Percentiles rank a stretch among this genome's conserved stretches.
Evolutionary conservation across 2,888 invertebrate genomes (phyloP).

Genomic region (Drosophila tanythrix): DNA sequence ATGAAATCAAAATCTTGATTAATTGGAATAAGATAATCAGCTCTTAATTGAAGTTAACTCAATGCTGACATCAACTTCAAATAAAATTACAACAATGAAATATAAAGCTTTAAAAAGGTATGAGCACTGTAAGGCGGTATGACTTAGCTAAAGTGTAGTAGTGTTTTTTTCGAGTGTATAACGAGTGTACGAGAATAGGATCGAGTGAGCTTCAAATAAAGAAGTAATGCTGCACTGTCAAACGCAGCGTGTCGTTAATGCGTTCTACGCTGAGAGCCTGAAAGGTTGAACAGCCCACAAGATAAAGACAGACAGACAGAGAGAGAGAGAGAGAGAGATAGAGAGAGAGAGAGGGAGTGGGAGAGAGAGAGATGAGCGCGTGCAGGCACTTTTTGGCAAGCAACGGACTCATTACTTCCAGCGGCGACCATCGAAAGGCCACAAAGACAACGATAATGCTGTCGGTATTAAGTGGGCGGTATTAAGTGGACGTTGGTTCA

Average conservation of each 20-base stretch:
- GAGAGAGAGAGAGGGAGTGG: not conserved
- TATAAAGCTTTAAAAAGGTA: not conserved
- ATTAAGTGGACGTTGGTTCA: constrained; percentile 52
- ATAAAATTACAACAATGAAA: not conserved
- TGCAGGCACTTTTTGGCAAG: constrained; percentile 64
- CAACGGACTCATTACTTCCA: constrained; percentile 60
- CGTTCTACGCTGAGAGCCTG: constrained; percentile 20
- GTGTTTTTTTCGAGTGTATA: not conserved
- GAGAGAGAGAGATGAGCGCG: constrained; percentile 46
- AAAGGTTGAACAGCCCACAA: constrained; percentile 2
- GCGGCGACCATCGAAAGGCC: constrained; percentile 39
- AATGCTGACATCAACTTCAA: not conserved
- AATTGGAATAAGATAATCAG: not conserved
- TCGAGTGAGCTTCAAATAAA: constrained; percentile 21
- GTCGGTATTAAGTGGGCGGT: not conserved
- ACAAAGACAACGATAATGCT: constrained; percentile 50
- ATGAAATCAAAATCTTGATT: no score
- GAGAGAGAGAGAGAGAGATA: not conserved
- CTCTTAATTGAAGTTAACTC: not conserved
- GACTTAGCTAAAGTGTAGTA: not conserved
- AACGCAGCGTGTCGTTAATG: constrained; percentile 72
- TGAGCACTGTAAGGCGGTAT: not conserved
- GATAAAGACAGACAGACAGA: not conserved
- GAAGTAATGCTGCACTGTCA: constrained; percentile 46
- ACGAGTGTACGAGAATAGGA: not conserved